Base-by-base conservation (phyloP, 35 echinoderm and acorn worm species). In the Patiria miniata region DNA sequence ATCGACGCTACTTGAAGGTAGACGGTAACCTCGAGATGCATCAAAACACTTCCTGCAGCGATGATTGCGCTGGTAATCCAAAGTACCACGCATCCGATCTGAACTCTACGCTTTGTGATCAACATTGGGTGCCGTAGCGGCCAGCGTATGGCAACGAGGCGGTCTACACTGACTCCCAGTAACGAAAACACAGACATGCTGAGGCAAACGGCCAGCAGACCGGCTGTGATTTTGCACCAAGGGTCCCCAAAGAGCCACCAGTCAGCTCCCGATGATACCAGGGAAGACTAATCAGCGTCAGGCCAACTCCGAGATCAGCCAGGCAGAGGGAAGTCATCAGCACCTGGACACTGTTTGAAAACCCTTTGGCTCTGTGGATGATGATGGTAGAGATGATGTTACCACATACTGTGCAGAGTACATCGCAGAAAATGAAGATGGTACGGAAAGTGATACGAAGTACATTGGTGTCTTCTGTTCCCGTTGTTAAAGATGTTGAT, bases 141-240 rank as follows among this genome's bases (percentile, higher is more conserved):
- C 65, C 65, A 73, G 65, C 65, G 29, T 73, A 73, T 73, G 0
- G 29, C 65, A 73, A 73, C 8, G 12, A 73, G 65, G 29, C 65
- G 65, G 9, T 73, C 65, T 23, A 73, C 65, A 8, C 65, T 73
- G 3, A 73, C 65, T 1, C 65, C 65, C 0, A 73, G 34, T 23
- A 73, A 34, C 12, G 65, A 73, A 73, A 73, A 12, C 65, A 73
- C 65, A 0, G 65, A 73, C 65, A 73, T 73, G 15, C 65, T 73
- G 10, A 73, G 34, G 65, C 65, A 73, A 22, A 73, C 7, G 34
- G 65, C 65, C 26, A 73, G 26, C 34, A 73, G 34, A 10, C 65
- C 65, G 26, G 65, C 65, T 30, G 65, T 73, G 65, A 73, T 30
- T 73, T 73, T 73, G 34, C 65, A 73, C 65, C 65, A 73, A 23